These are phyloP conservation scores for Amphiprion ocellaris DNA, from an alignment of 2,113 vertebrate genomes.

Conservation along the genomic window DNA sequence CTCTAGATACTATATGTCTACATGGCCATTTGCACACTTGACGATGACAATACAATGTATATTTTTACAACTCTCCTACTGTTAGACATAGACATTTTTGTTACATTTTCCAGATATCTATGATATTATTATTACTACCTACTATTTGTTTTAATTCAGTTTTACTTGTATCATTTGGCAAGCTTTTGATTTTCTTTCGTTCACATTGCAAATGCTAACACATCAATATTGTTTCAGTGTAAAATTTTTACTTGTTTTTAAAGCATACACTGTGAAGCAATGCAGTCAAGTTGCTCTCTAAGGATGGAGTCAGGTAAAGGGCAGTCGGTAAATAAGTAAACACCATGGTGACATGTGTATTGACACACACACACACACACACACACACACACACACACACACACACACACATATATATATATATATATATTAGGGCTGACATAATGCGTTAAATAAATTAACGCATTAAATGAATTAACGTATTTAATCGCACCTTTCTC, in stretches of 20 bases:
- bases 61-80: not conserved
- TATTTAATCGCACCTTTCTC: no score
- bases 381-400: no score
- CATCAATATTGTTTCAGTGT: not conserved
- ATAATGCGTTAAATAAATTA: no score
- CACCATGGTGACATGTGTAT: constrained; percentile 11
- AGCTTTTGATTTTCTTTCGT: no score
- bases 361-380: no score
- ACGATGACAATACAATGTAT: not conserved
- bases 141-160: no score
- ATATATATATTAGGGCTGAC: no score
- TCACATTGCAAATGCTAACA: not conserved
- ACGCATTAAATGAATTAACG: no score
- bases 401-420: no score
- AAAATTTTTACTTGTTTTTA: not conserved
- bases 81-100: no score
- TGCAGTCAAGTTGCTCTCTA: not conserved
- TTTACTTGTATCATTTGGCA: not conserved
- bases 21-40: constrained; percentile 6
- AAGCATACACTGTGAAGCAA: constrained; percentile 6
- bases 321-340: constrained; percentile 31
- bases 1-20: not conserved
- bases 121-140: no score
- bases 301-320: not conserved
- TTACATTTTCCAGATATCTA: no score